Evolutionary conservation across 2,888 invertebrate genomes (phyloP).

Genomic region (Deilephila porcellus): DNA sequence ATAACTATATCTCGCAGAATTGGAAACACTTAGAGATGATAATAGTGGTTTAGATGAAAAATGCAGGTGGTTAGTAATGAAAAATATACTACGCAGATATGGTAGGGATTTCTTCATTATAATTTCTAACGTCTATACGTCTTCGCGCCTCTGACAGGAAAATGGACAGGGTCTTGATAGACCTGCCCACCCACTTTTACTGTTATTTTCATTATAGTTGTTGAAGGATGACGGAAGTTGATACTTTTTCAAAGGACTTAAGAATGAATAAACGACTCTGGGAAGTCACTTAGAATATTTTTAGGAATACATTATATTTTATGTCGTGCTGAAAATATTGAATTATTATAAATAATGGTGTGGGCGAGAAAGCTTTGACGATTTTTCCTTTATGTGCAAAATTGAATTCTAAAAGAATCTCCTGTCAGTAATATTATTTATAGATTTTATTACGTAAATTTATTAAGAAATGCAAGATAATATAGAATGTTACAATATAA

Average conservation of each 20-base stretch:
- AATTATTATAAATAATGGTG: no score
- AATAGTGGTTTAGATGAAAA: slow-evolving; percentile 24
- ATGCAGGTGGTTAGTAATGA: slow-evolving; percentile 13
- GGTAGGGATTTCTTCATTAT: slow-evolving; percentile 22
- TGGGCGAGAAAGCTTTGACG: no score
- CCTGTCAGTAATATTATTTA: no score
- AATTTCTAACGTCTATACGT: slow-evolving; percentile 3
- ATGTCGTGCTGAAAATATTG: no score
- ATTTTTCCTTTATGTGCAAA: no score
- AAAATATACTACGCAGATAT: slow-evolving; percentile 19
- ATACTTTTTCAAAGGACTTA: neutral
- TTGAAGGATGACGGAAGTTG: neutral
- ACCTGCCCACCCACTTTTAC: slow-evolving; percentile 12
- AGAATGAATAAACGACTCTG: no score
- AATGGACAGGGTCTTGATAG: slow-evolving; percentile 4
- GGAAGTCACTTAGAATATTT: no score
- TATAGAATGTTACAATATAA: no score
- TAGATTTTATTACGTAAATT: no score
- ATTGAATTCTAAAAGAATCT: no score
- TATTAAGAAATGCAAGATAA: no score
- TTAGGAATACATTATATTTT: no score
- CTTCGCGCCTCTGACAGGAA: neutral
- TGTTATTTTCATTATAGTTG: neutral
- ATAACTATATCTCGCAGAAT: slow-evolving; percentile 29
- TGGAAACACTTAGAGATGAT: slow-evolving; percentile 29